A percentile compares a stretch with the other conserved stretches of the same genome.
Conservation (phyloP, 2,113 vertebrate species). For the Peromyscus maniculatus region DNA sequence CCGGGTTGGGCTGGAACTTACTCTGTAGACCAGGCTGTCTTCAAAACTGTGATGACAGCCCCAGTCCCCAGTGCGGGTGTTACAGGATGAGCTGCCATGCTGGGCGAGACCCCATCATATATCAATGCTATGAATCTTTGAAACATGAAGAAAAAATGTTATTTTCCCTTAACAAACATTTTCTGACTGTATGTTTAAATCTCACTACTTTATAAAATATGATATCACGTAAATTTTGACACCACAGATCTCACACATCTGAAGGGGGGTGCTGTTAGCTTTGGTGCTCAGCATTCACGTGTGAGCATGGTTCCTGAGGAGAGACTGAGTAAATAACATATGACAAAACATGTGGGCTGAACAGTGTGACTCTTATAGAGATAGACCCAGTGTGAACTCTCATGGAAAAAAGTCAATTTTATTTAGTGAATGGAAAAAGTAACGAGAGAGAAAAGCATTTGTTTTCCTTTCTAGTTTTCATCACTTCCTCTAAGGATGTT, state of each 20-base stretch:
- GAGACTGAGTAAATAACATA: slow-evolving; percentile 71
- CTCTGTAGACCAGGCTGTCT: background rate
- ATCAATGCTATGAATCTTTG: background rate
- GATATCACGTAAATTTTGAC: slow-evolving; percentile 40
- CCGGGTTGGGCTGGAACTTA: background rate
- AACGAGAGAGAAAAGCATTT: slow-evolving; percentile 67
- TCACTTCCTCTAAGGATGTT: slow-evolving; percentile 81
- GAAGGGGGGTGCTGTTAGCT: slow-evolving; percentile 25
- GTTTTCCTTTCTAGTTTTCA: slow-evolving; percentile 79
- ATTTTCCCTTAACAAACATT: slow-evolving; percentile 49
- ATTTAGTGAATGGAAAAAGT: slow-evolving; percentile 81
- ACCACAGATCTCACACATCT: slow-evolving; percentile 59
- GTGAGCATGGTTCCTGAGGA: slow-evolving; percentile 76
- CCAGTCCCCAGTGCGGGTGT: background rate
- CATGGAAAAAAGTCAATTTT: slow-evolving; percentile 75
- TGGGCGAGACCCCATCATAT: background rate
- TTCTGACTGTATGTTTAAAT: slow-evolving; percentile 38
- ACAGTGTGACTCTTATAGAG: slow-evolving; percentile 75
- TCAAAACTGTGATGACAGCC: background rate
- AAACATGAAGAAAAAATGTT: slow-evolving; percentile 38
- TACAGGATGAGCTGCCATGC: background rate
- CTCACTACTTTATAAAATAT: slow-evolving; percentile 34
- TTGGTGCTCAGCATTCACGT: slow-evolving; percentile 65
- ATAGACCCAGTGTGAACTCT: slow-evolving; percentile 72
- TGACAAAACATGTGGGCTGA: slow-evolving; percentile 72